phyloP scores from a whole-genome alignment of 2,888 invertebrate species.

The Panzeria rudis region DNA sequence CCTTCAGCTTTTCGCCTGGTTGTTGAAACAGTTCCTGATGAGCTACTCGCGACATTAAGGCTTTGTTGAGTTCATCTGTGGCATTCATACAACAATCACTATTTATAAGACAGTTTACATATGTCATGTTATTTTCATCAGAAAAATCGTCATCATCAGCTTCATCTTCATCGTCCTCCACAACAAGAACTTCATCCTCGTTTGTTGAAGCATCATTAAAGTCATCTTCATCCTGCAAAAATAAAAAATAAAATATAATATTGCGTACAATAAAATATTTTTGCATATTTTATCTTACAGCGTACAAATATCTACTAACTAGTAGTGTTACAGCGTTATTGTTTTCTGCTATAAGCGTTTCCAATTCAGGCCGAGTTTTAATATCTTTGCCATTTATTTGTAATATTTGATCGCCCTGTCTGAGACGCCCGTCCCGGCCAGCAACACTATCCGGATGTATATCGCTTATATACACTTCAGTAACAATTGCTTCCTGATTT shows the following conservation, averaged over 20 bases:
- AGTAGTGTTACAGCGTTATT: slow-evolving; percentile 86
- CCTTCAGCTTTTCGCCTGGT: slow-evolving; percentile 24
- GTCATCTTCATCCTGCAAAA: slow-evolving; percentile 75
- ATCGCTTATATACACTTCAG: slow-evolving; percentile 88
- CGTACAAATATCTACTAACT: slow-evolving; percentile 86
- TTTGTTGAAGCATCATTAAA: slow-evolving; percentile 72
- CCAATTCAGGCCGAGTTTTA: slow-evolving; percentile 86
- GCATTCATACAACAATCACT: slow-evolving; percentile 78
- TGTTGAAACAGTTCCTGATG: slow-evolving; percentile 49
- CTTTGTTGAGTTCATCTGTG: slow-evolving; percentile 78
- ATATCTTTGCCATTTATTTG: slow-evolving; percentile 87
- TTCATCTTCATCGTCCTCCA: slow-evolving; percentile 79
- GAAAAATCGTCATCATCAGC: slow-evolving; percentile 77
- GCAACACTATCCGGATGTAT: slow-evolving; percentile 86
- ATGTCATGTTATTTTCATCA: slow-evolving; percentile 77
- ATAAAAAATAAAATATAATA: background rate
- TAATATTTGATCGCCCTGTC: slow-evolving; percentile 87
- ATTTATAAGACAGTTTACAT: slow-evolving; percentile 78
- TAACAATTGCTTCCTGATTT: slow-evolving; percentile 34
- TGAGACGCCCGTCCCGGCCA: slow-evolving; percentile 86
- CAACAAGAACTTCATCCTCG: slow-evolving; percentile 75
- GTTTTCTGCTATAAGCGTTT: slow-evolving; percentile 86
- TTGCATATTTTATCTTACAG: slow-evolving; percentile 73
- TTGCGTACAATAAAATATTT: slow-evolving; percentile 5
- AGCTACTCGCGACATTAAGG: slow-evolving; percentile 66